These are phyloP conservation scores for Daubentonia madagascariensis DNA, from an alignment of 2,113 vertebrate species.

Conservation along the genomic window DNA sequence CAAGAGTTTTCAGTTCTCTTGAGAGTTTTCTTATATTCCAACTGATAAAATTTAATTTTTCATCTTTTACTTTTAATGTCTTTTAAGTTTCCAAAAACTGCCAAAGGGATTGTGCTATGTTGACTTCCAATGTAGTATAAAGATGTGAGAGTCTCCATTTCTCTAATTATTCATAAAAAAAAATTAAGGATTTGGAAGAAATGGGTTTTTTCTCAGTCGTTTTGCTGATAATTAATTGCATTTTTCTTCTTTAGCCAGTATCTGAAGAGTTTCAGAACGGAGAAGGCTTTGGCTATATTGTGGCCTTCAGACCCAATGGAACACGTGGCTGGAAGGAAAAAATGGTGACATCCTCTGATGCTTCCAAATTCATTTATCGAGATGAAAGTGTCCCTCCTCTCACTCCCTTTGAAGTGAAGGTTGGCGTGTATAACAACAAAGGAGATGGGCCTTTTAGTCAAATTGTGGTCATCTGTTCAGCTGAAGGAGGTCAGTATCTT, in stretches of 20 bases:
- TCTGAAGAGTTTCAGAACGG: constrained; percentile 99
- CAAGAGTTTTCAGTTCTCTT: constrained; percentile 3
- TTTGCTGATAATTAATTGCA: neutral
- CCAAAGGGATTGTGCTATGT: neutral
- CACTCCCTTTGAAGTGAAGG: constrained; percentile 96
- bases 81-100: constrained; percentile 21
- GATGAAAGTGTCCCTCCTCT: constrained; percentile 97
- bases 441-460: constrained; percentile 97
- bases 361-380: constrained; percentile 95
- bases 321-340: constrained; percentile 98
- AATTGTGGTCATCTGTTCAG: constrained; percentile 94
- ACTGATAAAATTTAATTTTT: constrained; percentile 2
- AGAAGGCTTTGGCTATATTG: constrained; percentile 97
- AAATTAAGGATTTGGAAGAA: neutral
- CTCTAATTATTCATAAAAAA: neutral
- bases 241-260: constrained; percentile 88
- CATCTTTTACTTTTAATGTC: neutral
- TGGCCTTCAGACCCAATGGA: constrained; percentile 96
- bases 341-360: constrained; percentile 97
- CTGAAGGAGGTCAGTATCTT: constrained; percentile 92
- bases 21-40: constrained; percentile 6
- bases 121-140: neutral
- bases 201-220: neutral
- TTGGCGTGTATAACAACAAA: constrained; percentile 98
- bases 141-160: neutral